Evolutionary conservation across 2,113 vertebrate genomes (phyloP), one percentile per base, ranked within the genome.

Genomic region (Tichodroma muraria): DNA sequence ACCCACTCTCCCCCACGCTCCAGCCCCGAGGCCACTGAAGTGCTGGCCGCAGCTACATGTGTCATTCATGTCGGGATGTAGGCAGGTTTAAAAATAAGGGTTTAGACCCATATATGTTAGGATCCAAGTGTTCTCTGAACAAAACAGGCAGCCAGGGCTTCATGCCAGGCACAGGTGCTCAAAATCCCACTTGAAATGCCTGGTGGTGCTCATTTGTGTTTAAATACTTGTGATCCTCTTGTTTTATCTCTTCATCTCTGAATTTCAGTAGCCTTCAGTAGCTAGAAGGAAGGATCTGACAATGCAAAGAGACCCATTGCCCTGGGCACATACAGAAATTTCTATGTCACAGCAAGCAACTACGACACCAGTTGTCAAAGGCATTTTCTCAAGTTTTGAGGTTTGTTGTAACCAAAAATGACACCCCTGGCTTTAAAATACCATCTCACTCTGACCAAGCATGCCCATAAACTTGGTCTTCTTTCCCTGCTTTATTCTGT

Each of bases 101-200:
- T 60, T 56, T 35, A 10, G 44, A 24, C 8, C 35, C 1, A 0
- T 9, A 2, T 8, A 10, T 10, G 3, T 37, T 35, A 40, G 53
- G 10, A 37, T 53, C 20, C 54, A 19, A 56, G 38, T 2, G 0
- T 9, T 20, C 25, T 28, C 28, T 31, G 54, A 61, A 50, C 2
- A 2, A 44, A 85, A 72, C 38, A 35, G 65, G 18, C 28, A 71
- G 28, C 5, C 0, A 1, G 22, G n/a, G 13, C 21, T 44, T 21
- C 8, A 3, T n/a, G 31, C 20, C 45, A 40, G 78, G 27, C 40
- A 31, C 15, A 30, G 30, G 14, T 30, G 30, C 38, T 18, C 5
- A 11, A 71, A 88, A 80, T 69, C 38, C 49, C 31, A 17, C 31
- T 33, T 49, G 40, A 57, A 80, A 61, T 38, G 52, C 35, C 31